These are phyloP conservation scores for Distichodus sexfasciatus DNA, from an alignment of 2,797 vertebrate genomes.

Conservation along the genomic window DNA sequence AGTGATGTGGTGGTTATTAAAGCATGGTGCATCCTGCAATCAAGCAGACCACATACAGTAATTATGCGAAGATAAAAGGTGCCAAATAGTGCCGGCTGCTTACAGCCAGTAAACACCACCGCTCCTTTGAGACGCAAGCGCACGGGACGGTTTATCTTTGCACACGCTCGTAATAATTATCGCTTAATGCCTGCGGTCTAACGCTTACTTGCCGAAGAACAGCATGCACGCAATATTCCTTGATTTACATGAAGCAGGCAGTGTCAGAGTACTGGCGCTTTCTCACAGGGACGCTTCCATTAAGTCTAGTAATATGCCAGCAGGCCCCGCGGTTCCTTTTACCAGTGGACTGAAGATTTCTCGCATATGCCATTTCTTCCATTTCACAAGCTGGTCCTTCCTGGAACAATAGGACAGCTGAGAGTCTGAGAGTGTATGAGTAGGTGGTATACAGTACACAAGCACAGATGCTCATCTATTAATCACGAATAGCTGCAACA, in stretches of 20 bases:
- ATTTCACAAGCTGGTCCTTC: conserved; percentile 21
- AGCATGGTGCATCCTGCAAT: background rate
- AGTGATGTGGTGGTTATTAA: background rate
- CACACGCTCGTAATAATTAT: background rate
- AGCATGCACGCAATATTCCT: background rate
- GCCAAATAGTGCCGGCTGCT: background rate
- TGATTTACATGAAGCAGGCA: background rate
- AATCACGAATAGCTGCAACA: conserved; percentile 64
- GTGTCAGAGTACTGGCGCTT: background rate
- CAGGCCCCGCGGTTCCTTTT: background rate
- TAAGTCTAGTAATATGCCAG: background rate
- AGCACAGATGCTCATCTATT: conserved; percentile 65
- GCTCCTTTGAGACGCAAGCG: background rate
- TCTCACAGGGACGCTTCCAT: background rate
- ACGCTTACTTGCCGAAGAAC: background rate
- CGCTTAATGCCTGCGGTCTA: background rate
- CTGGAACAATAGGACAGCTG: background rate
- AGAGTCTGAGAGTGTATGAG: conserved; percentile 15
- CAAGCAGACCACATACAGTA: background rate
- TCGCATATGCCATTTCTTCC: conserved; percentile 9
- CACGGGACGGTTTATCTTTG: background rate
- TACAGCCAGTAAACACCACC: background rate
- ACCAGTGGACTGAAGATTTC: conserved; percentile 1
- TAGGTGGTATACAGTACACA: conserved; percentile 57
- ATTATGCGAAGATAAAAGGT: background rate